Conservation (phyloP, 2,113 vertebrate species). For the Siphamia tubifer region DNA sequence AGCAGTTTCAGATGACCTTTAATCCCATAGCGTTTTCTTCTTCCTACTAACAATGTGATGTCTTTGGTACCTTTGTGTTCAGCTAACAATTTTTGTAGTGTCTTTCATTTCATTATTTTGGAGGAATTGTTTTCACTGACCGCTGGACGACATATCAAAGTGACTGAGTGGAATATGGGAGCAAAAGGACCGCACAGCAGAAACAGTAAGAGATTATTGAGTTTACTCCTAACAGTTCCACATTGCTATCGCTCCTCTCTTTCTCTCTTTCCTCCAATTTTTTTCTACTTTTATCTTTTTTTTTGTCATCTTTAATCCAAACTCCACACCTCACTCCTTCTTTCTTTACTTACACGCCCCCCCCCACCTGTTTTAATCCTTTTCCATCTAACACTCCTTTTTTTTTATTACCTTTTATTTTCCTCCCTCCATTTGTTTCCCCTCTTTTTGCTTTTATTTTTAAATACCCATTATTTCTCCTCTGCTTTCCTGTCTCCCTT, state of each 20-base stretch:
- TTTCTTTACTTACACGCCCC: background rate
- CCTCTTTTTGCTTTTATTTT: slow-evolving; percentile 1
- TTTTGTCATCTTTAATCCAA: background rate
- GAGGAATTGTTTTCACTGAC: slow-evolving; percentile 16
- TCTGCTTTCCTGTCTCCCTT: slow-evolving; percentile 3
- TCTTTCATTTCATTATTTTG: background rate
- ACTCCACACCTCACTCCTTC: background rate
- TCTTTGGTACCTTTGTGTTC: background rate
- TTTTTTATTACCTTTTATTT: background rate
- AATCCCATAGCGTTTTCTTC: background rate
- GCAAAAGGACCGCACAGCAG: slow-evolving; percentile 24
- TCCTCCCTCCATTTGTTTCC: background rate
- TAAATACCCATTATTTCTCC: background rate
- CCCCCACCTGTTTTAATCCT: background rate
- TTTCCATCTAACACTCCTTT: background rate
- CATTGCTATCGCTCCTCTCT: background rate
- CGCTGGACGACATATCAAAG: slow-evolving; percentile 19
- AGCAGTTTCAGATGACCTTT: slow-evolving; percentile 18
- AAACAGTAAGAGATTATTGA: slow-evolving; percentile 48
- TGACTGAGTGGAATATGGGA: slow-evolving; percentile 60
- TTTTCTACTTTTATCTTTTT: background rate
- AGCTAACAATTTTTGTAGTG: background rate
- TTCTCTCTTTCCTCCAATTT: background rate
- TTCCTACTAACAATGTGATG: background rate
- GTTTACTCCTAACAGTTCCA: background rate